Base-by-base conservation (phyloP, 2,888 invertebrate genomes). In the Troilus luridus region DNA sequence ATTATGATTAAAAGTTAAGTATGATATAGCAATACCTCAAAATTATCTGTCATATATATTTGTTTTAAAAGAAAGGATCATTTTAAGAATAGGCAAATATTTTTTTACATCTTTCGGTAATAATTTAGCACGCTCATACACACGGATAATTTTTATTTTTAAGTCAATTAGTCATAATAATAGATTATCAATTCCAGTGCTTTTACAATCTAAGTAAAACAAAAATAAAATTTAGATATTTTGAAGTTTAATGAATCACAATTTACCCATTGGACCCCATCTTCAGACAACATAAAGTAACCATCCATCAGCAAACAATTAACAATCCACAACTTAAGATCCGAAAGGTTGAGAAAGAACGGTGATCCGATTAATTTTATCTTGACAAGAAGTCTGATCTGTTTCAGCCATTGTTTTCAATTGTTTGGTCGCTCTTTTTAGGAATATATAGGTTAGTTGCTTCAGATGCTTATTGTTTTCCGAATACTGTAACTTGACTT, bases 391-490 rank as follows among this genome's bases (percentile, higher is more conserved):
- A 54, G 19, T 54, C 56, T 19, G 54, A 85, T 85, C 85, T 85
- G 5, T 56, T 56, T n/a, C 14, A 77, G n/a, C 85, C 85, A 85
- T 85, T 85, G 85, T 85, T 24, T 85, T 56, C 12, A 14, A n/a
- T 12, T 85, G 56, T 56, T 85, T 85, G 56, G n/a, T 56, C n/a
- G 56, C 9, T n/a, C 56, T 56, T 85, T n/a, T 85, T n/a, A 56
- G 56, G 17, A 56, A 3, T 85, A 56, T 58, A 85, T 56, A 85
- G 56, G 85, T 85, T 56, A 85, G 85, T 56, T n/a, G 41, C 14
- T 85, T 58, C n/a, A 85, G 12, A 56, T 85, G 56, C n/a, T 56
- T 54, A 85, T 85, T 85, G 85, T 85, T 85, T 81, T 85, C 56
- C 12, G 12, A 56, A 85, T 85, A 21, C 56, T 85, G 85, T n/a